phyloP scores from a whole-genome alignment of 2,113 vertebrate genomes.

The Sturnira hondurensis region DNA sequence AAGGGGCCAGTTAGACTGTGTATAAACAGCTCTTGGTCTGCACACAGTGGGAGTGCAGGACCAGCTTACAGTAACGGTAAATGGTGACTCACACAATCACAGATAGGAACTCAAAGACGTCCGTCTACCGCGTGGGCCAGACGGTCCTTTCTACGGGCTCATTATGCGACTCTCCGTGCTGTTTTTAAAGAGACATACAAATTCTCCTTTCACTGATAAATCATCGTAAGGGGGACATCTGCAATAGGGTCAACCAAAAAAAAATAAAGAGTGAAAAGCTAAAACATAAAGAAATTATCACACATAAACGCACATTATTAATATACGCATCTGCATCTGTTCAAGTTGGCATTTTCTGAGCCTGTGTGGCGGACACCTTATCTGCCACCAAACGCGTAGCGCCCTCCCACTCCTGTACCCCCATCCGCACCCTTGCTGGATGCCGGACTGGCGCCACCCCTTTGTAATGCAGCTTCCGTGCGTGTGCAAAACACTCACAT shows the following conservation, averaged over 20 bases:
- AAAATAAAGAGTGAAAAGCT: too few species aligned
- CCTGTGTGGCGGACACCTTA: background rate
- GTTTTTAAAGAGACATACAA: background rate
- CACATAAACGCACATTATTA: background rate
- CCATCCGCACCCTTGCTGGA: background rate
- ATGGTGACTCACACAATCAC: too few species aligned
- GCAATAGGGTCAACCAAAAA: too few species aligned
- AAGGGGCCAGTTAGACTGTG: background rate
- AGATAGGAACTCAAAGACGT: background rate
- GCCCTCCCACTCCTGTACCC: accelerated
- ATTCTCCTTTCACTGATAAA: background rate
- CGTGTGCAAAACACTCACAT: too few species aligned
- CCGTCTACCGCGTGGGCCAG: accelerated
- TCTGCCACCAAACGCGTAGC: accelerated
- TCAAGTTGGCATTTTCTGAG: background rate
- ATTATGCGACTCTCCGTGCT: background rate
- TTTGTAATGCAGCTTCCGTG: background rate
- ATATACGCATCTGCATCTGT: background rate
- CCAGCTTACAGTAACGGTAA: background rate
- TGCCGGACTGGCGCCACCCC: too few species aligned
- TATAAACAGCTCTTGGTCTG: background rate
- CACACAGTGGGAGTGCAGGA: background rate
- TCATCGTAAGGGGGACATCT: background rate
- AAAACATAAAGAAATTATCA: too few species aligned
- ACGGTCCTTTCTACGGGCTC: accelerated